A percentile compares a stretch with the other conserved stretches of the same genome.
These are phyloP conservation scores for Synanthedon andrenaeformis DNA, from an alignment of 2,888 invertebrate genomes.

Conservation along the genomic window DNA sequence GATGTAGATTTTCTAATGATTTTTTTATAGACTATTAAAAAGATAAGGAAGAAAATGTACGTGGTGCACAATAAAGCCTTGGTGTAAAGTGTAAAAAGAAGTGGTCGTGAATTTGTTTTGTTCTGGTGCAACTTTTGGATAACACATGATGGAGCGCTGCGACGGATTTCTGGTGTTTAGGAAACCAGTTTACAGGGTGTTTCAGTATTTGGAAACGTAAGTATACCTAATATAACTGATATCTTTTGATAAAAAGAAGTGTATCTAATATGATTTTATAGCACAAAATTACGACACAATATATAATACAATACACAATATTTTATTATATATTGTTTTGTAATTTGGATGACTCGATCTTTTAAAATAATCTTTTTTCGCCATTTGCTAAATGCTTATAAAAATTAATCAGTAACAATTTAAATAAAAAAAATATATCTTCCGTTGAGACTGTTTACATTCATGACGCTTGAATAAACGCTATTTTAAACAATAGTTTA, in stretches of 20 bases:
- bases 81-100: background rate
- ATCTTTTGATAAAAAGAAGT: background rate
- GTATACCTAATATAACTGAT: constrained; percentile 35
- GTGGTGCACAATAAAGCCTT: background rate
- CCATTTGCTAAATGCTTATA: too few species aligned
- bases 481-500: too few species aligned
- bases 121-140: constrained; percentile 12
- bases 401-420: too few species aligned
- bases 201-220: constrained; percentile 88
- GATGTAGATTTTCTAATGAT: background rate
- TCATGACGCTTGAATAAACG: too few species aligned
- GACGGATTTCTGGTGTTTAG: constrained; percentile 84
- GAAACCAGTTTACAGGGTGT: constrained; percentile 83
- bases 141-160: constrained; percentile 76
- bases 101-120: constrained; percentile 15
- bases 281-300: too few species aligned
- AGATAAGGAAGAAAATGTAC: background rate
- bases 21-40: background rate
- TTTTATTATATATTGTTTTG: too few species aligned
- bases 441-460: too few species aligned
- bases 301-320: background rate
- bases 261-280: too few species aligned
- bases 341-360: too few species aligned
- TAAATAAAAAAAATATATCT: too few species aligned
- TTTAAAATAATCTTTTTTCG: too few species aligned